phyloP scores from a whole-genome alignment of 2,888 invertebrate species.

The Nymphalis polychloros region DNA sequence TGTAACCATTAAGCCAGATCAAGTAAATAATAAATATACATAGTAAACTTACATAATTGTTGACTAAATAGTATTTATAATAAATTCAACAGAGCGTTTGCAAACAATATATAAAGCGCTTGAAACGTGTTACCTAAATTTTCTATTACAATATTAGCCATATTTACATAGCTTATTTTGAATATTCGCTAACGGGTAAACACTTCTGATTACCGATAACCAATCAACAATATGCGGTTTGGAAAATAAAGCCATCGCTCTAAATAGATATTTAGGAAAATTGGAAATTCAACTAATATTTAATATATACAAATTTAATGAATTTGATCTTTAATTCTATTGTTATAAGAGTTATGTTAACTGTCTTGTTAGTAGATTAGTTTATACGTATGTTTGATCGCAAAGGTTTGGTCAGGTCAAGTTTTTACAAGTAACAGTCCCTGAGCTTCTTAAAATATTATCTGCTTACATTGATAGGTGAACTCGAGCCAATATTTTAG shows the following conservation, averaged over 20 bases:
- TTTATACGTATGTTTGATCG: too few species aligned
- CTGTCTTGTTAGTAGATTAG: too few species aligned
- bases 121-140: background rate
- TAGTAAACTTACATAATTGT: background rate
- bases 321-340: too few species aligned
- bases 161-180: slow-evolving; percentile 14
- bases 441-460: too few species aligned
- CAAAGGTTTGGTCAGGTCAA: too few species aligned
- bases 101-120: background rate
- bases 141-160: background rate
- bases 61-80: background rate
- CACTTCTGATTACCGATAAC: slow-evolving; percentile 31
- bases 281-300: background rate
- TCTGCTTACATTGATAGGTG: too few species aligned
- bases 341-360: too few species aligned
- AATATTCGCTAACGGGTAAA: slow-evolving; percentile 19
- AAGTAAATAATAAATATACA: too few species aligned
- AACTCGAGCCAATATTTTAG: too few species aligned
- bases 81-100: background rate
- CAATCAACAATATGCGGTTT: slow-evolving; percentile 32
- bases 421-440: too few species aligned
- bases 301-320: background rate
- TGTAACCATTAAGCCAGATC: too few species aligned
- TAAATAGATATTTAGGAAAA: too few species aligned
- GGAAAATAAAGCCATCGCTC: slow-evolving; percentile 27